Evolutionary conservation across 2,888 invertebrate genomes (phyloP).

Genomic region (Aphrophora alni): DNA sequence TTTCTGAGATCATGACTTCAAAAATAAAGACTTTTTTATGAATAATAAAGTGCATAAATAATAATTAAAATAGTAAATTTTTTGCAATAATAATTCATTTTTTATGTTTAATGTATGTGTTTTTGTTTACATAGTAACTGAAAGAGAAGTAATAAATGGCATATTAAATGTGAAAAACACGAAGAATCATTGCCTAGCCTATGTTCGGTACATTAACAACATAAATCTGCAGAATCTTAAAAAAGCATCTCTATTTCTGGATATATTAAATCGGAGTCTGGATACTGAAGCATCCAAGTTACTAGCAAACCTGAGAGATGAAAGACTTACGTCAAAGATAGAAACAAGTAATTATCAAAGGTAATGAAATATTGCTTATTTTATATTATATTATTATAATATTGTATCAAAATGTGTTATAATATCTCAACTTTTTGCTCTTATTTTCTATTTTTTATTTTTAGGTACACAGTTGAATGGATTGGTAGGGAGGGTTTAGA

Average conservation of each 20-base stretch:
- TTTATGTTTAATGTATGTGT: too few relatives aligned
- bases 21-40: too few relatives aligned
- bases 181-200: constrained; percentile 94
- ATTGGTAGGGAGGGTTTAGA: constrained; percentile 94
- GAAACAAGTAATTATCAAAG: constrained; percentile 88
- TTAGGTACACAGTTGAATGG: constrained; percentile 94
- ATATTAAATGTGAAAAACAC: constrained; percentile 92
- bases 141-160: constrained; percentile 96
- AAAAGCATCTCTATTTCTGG: constrained; percentile 93
- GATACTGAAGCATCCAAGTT: constrained; percentile 93
- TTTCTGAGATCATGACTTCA: too few relatives aligned
- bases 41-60: too few relatives aligned
- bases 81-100: too few relatives aligned
- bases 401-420: too few relatives aligned
- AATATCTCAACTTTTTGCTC: too few relatives aligned
- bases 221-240: constrained; percentile 95
- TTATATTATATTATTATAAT: too few relatives aligned
- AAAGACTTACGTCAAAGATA: constrained; percentile 86
- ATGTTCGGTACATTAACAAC: constrained; percentile 94
- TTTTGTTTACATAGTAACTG: constrained; percentile 76
- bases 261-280: constrained; percentile 89
- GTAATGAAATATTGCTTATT: constrained; percentile 58
- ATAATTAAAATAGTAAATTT: too few relatives aligned
- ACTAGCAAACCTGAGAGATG: constrained; percentile 87
- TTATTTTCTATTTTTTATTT: too few relatives aligned